These are phyloP conservation scores for Peromyscus attwateri DNA, from an alignment of 2,797 vertebrate species.

Conservation along the genomic window DNA sequence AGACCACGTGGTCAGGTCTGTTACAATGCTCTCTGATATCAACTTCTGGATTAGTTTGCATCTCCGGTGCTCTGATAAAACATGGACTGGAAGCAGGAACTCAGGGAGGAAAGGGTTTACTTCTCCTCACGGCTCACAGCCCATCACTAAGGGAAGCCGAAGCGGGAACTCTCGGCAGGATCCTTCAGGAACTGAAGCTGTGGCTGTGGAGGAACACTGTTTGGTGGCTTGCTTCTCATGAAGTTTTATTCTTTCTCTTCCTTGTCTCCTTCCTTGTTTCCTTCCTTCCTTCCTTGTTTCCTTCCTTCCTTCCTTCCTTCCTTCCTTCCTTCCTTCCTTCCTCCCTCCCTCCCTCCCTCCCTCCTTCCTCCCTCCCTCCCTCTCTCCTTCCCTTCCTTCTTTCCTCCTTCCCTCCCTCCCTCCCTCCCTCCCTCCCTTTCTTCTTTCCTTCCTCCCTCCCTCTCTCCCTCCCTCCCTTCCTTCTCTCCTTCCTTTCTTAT, in stretches of 20 bases:
- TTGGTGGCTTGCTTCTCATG: not conserved
- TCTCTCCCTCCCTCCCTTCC: not conserved
- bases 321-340: no score
- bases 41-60: not conserved
- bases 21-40: not conserved
- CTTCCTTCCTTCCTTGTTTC: not conserved
- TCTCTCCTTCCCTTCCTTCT: not conserved
- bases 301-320: not conserved
- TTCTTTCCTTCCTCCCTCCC: no score
- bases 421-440: not conserved
- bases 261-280: not conserved
- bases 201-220: not conserved
- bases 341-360: not conserved
- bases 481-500: not conserved
- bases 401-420: not conserved
- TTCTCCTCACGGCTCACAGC: not conserved
- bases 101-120: not conserved
- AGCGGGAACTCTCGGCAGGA: not conserved
- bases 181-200: not conserved
- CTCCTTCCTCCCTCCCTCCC: not conserved
- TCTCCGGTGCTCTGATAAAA: not conserved
- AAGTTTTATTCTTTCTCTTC: no score
- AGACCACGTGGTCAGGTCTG: not conserved
- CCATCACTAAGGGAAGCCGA: not conserved
- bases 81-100: not conserved